Conservation (phyloP, 1,140 invertebrate species). For the Caenorhabditis inopinata region DNA sequence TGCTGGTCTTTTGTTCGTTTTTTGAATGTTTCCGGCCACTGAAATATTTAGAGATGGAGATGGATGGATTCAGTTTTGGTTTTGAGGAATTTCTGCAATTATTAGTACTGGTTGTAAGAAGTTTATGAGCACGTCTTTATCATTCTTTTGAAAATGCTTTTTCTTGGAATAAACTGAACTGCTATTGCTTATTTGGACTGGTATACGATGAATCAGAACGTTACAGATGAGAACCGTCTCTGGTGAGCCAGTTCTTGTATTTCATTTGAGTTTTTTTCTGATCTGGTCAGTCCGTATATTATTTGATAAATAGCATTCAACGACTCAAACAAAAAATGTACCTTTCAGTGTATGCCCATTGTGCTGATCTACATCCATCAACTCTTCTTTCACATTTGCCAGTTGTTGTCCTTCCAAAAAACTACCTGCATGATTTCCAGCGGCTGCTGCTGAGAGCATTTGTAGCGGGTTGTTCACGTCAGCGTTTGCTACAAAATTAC, state of each 20-base stretch:
- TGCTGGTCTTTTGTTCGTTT: neutral
- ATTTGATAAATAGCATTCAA: too few relatives aligned
- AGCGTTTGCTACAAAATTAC: neutral
- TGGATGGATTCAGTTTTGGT: neutral
- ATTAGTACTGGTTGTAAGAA: neutral
- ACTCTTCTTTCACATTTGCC: neutral
- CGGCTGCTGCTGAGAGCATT: neutral
- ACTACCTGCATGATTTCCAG: neutral
- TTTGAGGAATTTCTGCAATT: conserved; percentile 16
- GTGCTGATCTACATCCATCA: neutral
- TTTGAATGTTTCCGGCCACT: neutral
- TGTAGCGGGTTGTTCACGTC: conserved; percentile 9
- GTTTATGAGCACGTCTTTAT: too few relatives aligned
- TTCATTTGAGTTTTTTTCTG: too few relatives aligned
- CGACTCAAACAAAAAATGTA: too few relatives aligned
- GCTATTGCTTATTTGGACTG: too few relatives aligned
- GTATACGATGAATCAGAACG: too few relatives aligned
- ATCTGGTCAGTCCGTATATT: too few relatives aligned
- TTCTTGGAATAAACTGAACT: too few relatives aligned
- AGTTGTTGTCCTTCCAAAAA: neutral
- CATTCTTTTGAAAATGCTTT: too few relatives aligned
- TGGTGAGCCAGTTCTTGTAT: too few relatives aligned
- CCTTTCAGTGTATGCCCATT: conserved; percentile 5
- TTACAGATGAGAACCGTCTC: too few relatives aligned
- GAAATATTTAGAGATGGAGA: neutral